These are phyloP conservation scores for Ophioninae sp. DNA, from an alignment of 2,888 invertebrate genomes.

Conservation along the genomic window DNA sequence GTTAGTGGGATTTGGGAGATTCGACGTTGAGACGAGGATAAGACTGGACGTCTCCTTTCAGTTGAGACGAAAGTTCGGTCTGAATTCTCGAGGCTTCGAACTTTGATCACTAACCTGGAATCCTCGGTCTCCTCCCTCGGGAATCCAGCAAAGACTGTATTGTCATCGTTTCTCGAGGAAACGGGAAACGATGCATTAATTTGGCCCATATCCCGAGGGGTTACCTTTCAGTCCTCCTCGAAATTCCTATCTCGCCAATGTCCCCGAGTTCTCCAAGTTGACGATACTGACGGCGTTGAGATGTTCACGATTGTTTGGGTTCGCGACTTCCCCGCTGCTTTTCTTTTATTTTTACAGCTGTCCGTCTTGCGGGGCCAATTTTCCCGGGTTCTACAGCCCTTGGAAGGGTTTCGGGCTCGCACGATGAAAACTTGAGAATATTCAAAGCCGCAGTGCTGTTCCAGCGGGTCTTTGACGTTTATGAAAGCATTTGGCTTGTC, in stretches of 20 bases:
- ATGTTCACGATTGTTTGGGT: neutral
- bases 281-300: neutral
- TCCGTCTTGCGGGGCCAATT: neutral
- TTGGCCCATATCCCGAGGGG: constrained; percentile 1
- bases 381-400: too few relatives aligned
- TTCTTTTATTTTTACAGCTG: neutral
- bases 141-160: neutral
- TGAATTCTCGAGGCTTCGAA: constrained; percentile 6
- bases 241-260: neutral
- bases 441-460: too few relatives aligned
- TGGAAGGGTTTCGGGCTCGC: too few relatives aligned
- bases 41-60: neutral
- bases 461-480: neutral
- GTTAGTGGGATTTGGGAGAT: neutral
- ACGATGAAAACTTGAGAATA: too few relatives aligned
- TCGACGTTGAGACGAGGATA: neutral
- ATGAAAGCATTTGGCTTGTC: neutral
- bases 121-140: constrained; percentile 16
- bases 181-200: neutral
- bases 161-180: constrained; percentile 5
- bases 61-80: neutral
- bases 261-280: constrained; percentile 27
- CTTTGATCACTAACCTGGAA: neutral
- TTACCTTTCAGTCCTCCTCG: neutral
- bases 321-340: too few relatives aligned